Evolutionary conservation across 2,888 invertebrate genomes (phyloP).

Genomic region (Salpingus planirostris): DNA sequence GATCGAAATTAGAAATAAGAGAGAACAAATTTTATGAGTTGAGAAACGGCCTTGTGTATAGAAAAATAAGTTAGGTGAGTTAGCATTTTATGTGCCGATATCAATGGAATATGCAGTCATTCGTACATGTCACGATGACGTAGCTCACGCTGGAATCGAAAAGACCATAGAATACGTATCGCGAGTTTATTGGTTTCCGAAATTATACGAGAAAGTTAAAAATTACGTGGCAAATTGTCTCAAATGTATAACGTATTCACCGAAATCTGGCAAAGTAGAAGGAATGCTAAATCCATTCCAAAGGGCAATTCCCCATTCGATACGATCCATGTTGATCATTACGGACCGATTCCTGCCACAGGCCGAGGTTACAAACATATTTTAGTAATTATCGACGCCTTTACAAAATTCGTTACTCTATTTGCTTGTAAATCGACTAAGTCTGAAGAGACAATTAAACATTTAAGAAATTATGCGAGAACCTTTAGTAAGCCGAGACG

Average conservation of each 20-base stretch:
- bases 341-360: slow-evolving; percentile 2
- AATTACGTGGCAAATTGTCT: background rate
- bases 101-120: background rate
- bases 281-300: background rate
- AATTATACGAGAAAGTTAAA: background rate
- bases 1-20: background rate
- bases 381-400: slow-evolving; percentile 21
- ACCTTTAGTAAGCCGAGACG: too few species aligned
- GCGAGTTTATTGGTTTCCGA: background rate
- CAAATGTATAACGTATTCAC: background rate
- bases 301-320: background rate
- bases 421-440: too few species aligned
- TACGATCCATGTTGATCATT: background rate
- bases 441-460: slow-evolving; percentile 15
- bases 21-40: background rate
- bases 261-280: background rate
- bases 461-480: too few species aligned
- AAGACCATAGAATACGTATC: background rate
- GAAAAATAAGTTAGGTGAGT: background rate
- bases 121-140: background rate
- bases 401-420: slow-evolving; percentile 21
- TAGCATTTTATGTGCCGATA: background rate
- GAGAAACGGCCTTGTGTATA: background rate
- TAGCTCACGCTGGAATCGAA: background rate
- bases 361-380: too few species aligned